Evolutionary conservation across 2,113 vertebrate species (phyloP).

Genomic region (Saccopteryx bilineata): DNA sequence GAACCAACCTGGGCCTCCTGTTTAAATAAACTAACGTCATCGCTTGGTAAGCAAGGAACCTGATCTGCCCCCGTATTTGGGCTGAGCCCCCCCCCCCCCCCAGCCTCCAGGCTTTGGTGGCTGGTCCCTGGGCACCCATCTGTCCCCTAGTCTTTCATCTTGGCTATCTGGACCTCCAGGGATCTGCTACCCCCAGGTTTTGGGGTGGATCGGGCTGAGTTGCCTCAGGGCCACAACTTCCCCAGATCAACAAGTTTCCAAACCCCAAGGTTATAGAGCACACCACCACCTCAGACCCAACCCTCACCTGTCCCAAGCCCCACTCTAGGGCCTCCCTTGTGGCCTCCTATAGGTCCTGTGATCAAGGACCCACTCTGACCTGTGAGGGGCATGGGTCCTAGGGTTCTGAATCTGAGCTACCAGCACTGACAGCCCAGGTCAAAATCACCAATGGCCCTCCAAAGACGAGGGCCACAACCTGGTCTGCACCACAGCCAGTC

Average conservation of each 20-base stretch:
- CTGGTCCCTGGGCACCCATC: neutral
- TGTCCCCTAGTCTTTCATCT: neutral
- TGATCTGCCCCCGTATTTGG: accelerated
- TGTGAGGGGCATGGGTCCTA: accelerated
- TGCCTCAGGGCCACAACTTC: accelerated
- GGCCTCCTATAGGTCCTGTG: neutral
- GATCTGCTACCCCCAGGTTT: neutral
- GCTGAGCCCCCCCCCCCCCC: no score
- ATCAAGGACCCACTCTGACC: neutral
- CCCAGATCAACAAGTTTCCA: no score
- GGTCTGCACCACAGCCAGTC: no score
- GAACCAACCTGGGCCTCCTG: neutral
- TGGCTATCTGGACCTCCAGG: no score
- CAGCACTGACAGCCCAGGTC: no score
- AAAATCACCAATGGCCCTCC: neutral
- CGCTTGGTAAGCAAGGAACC: neutral
- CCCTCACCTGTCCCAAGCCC: neutral
- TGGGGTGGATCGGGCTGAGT: neutral
- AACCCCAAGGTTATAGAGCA: neutral
- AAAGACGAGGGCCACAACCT: neutral
- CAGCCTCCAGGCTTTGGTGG: neutral
- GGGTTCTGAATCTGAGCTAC: accelerated
- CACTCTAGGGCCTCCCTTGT: neutral
- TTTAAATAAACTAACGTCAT: neutral
- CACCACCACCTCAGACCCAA: accelerated